A percentile compares a stretch with the other conserved stretches of the same genome.
Evolutionary conservation across 2,113 vertebrate species (phyloP).

Genomic region (Gnathonemus echidnorhynchus): DNA sequence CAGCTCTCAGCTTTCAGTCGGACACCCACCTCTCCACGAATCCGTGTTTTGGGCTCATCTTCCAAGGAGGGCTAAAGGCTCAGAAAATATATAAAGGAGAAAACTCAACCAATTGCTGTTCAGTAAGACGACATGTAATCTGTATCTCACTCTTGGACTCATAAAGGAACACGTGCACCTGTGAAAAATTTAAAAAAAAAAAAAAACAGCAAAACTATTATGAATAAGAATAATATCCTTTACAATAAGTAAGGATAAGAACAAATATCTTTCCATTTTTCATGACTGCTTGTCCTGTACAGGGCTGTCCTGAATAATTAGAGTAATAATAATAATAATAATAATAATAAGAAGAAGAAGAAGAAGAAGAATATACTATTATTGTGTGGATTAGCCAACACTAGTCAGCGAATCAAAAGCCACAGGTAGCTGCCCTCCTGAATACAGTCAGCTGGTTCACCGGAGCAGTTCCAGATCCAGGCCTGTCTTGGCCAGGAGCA

Average conservation of each 20-base stretch:
- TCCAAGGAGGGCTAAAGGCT: not conserved
- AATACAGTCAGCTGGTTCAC: not conserved
- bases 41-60: not conserved
- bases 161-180: not conserved
- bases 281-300: not conserved
- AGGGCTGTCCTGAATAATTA: not conserved
- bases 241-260: not conserved
- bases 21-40: slow-evolving; percentile 25
- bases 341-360: not conserved
- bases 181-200: not conserved
- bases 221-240: not conserved
- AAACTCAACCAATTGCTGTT: not conserved
- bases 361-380: not conserved
- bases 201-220: not conserved
- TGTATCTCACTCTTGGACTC: not conserved
- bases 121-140: not conserved
- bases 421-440: not conserved
- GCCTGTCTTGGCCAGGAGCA: not conserved
- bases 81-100: not conserved
- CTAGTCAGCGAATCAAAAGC: not conserved
- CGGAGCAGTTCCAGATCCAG: not conserved
- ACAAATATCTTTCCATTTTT: not conserved
- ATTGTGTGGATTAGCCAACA: not conserved
- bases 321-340: not conserved
- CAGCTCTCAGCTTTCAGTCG: slow-evolving; percentile 18